phyloP scores from a whole-genome alignment of 2,797 vertebrate genomes.

The Taeniopygia guttata region DNA sequence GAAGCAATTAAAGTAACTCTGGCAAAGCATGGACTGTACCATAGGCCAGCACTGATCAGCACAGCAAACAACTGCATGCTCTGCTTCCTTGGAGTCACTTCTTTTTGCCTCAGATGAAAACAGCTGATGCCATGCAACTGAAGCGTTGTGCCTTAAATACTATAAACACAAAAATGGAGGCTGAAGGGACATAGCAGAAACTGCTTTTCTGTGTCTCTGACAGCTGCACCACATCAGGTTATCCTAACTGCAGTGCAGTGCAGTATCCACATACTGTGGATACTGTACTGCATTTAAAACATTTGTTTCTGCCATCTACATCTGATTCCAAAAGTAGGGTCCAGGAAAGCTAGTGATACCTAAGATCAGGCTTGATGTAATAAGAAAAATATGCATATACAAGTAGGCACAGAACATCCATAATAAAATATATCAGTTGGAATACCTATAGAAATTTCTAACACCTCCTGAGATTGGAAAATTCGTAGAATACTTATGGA shows the following conservation, averaged over 20 bases:
- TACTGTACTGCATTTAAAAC: neutral
- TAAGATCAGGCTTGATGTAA: neutral
- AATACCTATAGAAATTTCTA: neutral
- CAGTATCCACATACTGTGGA: neutral
- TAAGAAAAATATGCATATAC: neutral
- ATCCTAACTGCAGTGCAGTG: neutral
- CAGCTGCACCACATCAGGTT: neutral
- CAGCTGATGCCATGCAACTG: neutral
- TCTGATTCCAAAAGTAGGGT: neutral
- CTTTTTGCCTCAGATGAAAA: neutral
- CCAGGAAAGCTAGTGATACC: neutral
- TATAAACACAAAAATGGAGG: neutral
- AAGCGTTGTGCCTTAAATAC: neutral
- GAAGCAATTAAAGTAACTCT: neutral
- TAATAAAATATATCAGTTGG: neutral
- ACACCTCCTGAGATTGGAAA: neutral
- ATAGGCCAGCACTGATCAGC: neutral
- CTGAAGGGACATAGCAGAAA: neutral
- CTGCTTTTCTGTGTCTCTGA: neutral
- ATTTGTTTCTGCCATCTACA: neutral
- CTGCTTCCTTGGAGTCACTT: neutral
- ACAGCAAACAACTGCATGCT: fast-evolving
- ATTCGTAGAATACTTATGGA: neutral
- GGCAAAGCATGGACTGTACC: neutral
- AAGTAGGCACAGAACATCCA: neutral